A percentile compares a stretch with the other conserved stretches of the same genome.
Evolutionary conservation across 2,888 invertebrate species (phyloP).

Genomic region (Ecliptopera silaceata): DNA sequence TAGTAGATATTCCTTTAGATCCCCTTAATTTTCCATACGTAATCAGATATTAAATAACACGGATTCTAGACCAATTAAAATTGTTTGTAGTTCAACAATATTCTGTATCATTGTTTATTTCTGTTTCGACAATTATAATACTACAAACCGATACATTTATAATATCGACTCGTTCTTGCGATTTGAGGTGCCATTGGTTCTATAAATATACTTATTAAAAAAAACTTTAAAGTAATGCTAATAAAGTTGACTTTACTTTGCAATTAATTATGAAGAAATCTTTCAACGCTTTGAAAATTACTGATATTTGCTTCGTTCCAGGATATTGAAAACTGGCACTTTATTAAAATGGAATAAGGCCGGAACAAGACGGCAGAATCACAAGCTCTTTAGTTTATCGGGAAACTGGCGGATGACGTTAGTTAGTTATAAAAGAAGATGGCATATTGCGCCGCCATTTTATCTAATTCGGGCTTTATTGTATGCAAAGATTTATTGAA

Average conservation of each 20-base stretch:
- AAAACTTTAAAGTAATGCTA: not conserved
- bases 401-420: not conserved
- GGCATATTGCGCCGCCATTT: too few species aligned
- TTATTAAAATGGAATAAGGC: constrained; percentile 14
- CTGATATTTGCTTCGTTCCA: constrained; percentile 26
- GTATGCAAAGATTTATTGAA: too few species aligned
- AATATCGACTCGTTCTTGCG: too few species aligned
- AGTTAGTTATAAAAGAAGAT: too few species aligned
- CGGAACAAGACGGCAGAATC: not conserved
- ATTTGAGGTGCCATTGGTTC: too few species aligned
- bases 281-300: constrained; percentile 21
- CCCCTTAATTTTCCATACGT: too few species aligned
- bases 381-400: not conserved
- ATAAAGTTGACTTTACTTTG: constrained; percentile 9
- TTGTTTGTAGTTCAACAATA: constrained; percentile 1
- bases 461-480: too few species aligned
- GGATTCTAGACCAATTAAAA: not conserved
- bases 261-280: not conserved
- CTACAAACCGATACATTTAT: too few species aligned
- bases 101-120: not conserved
- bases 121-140: too few species aligned
- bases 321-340: constrained; percentile 24
- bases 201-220: too few species aligned
- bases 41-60: not conserved
- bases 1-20: too few species aligned